These are phyloP conservation scores for Goniozus legneri DNA, from an alignment of 1,140 invertebrate species.

Conservation along the genomic window DNA sequence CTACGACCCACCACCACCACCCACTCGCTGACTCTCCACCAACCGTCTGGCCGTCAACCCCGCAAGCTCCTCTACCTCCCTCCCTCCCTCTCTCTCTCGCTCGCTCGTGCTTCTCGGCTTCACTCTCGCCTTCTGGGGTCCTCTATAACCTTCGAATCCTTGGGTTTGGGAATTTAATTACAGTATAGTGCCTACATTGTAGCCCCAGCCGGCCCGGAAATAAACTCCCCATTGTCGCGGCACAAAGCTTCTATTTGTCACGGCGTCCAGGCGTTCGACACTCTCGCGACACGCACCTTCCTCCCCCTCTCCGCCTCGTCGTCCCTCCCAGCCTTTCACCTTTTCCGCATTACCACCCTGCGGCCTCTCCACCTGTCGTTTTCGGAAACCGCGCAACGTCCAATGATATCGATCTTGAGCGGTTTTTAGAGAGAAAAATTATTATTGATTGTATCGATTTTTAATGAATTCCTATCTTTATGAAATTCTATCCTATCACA, in stretches of 20 bases:
- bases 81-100: constrained; percentile 8
- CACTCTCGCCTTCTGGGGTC: constrained; percentile 24
- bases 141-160: constrained; percentile 43
- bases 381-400: constrained; percentile 6
- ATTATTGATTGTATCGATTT: no score
- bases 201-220: constrained; percentile 54
- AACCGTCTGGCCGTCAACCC: constrained; percentile 13
- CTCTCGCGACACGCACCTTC: constrained; percentile 23
- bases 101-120: not conserved
- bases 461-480: no score
- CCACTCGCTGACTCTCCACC: constrained; percentile 17
- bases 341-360: no score
- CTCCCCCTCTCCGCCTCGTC: not conserved
- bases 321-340: constrained; percentile 15
- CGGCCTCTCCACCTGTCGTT: constrained; percentile 12
- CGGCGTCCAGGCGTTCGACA: constrained; percentile 37
- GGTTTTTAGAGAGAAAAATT: no score
- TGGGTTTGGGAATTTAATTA: constrained; percentile 57
- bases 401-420: constrained; percentile 36
- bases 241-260: constrained; percentile 53
- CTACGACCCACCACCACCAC: constrained; percentile 8
- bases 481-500: no score
- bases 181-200: constrained; percentile 56
- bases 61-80: constrained; percentile 1
- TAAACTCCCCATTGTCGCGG: constrained; percentile 55